A percentile compares a stretch with the other conserved stretches of the same genome.
Conservation (phyloP, 2,888 invertebrate species). For the Ecliptopera silaceata region DNA sequence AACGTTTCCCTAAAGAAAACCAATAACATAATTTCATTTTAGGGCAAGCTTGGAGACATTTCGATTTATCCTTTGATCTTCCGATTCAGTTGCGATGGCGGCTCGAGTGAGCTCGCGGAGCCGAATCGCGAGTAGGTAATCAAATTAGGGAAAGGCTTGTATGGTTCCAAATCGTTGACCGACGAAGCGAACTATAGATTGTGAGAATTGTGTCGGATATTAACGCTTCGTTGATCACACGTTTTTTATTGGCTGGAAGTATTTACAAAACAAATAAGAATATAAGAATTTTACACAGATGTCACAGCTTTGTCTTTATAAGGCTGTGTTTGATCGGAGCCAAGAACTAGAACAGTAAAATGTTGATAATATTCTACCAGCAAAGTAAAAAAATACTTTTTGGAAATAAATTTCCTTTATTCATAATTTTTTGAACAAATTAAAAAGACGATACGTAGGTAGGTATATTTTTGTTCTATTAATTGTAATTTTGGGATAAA, state of each 20-base stretch:
- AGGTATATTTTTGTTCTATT: too few relatives aligned
- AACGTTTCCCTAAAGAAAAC: conserved; percentile 42
- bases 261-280: too few relatives aligned
- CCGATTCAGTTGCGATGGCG: conserved; percentile 50
- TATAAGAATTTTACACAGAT: too few relatives aligned
- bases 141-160: conserved; percentile 56
- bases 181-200: conserved; percentile 53
- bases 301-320: too few relatives aligned
- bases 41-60: conserved; percentile 54
- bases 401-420: too few relatives aligned
- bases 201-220: conserved; percentile 46
- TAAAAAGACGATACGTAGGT: too few relatives aligned
- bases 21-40: conserved; percentile 58
- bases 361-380: too few relatives aligned
- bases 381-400: too few relatives aligned
- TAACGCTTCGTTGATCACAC: conserved; percentile 54
- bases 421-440: too few relatives aligned
- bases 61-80: conserved; percentile 64
- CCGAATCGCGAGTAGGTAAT: conserved; percentile 52
- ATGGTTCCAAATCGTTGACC: conserved; percentile 50
- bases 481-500: neutral
- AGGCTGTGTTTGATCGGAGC: too few relatives aligned
- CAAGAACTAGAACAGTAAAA: too few relatives aligned
- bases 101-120: conserved; percentile 50
- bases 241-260: conserved; percentile 5